A percentile compares a stretch with the other conserved stretches of the same genome.
Evolutionary conservation across 2,113 vertebrate genomes (phyloP).

Genomic region (zebrafish (Danio rerio)): GRCz12tu NC_133187.1:503001-503500

Average conservation of each 20-base stretch:
- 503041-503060: neutral
- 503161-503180: conserved; percentile 20
- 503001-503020: too few relatives aligned
- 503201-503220: conserved; percentile 25
- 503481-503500: conserved; percentile 61
- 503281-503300: conserved; percentile 65
- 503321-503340: conserved; percentile 58
- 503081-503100: conserved; percentile 50
- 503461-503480: conserved; percentile 60
- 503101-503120: conserved; percentile 46
- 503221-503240: too few relatives aligned
- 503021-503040: too few relatives aligned
- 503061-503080: conserved; percentile 26
- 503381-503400: conserved; percentile 64
- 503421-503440: conserved; percentile 65
- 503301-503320: conserved; percentile 63
- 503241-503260: conserved; percentile 61
- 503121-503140: conserved; percentile 43
- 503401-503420: conserved; percentile 69
- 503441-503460: conserved; percentile 69
- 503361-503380: conserved; percentile 63
- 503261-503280: conserved; percentile 64
- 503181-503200: conserved; percentile 31
- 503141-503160: conserved; percentile 37
- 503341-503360: conserved; percentile 68